Base-by-base conservation (phyloP, 2,888 invertebrate genomes). In the Mycalesis mineus region DNA sequence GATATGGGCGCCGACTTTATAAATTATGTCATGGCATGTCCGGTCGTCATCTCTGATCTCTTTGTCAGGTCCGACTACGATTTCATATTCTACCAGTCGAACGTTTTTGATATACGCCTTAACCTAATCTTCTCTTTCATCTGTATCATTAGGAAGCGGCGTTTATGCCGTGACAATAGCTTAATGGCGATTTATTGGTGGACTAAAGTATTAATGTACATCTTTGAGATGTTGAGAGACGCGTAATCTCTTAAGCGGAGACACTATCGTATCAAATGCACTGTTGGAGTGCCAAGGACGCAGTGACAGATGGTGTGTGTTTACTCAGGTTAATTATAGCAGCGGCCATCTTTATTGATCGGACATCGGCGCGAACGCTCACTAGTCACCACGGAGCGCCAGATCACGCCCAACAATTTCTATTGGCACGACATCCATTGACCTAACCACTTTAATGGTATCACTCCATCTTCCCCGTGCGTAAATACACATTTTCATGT, bases 11-110 rank as follows among this genome's bases (percentile, higher is more conserved):
- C 78, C 77, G 74, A 64, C 75, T 73, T 75, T 82, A 80, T 85
- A 84, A 85, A 86, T 85, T 81, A 84, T 82, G 78, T 77, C 77
- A 75, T 73, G 84, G 85, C 72, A 86, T 87, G 85, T 87, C 87
- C 86, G 86, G 87, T 80, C 74, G 69, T 78, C 78, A 78, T 75
- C 67, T 78, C 71, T 77, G 78, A 80, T 80, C 79, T 82, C 77
- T 80, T 82, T 80, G 81, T 83, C 76, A 73, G 62, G 61, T 68
- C 56, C 59, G 59, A 65, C 65, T 71, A 74, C 71, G 71, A 74
- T 41, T 61, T 64, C 77, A 75, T 75, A 72, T 74, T 76, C 69
- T 73, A 72, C 61, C 61, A 62, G 59, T 67, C 66, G 74, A 75
- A 70, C 72, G 75, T 75, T 76, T 78, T 80, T 80, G 76, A 81